Percentiles rank a stretch among this genome's conserved stretches.
Conservation (phyloP, 2,113 vertebrate genomes). For the Carassius gibelio region DNA sequence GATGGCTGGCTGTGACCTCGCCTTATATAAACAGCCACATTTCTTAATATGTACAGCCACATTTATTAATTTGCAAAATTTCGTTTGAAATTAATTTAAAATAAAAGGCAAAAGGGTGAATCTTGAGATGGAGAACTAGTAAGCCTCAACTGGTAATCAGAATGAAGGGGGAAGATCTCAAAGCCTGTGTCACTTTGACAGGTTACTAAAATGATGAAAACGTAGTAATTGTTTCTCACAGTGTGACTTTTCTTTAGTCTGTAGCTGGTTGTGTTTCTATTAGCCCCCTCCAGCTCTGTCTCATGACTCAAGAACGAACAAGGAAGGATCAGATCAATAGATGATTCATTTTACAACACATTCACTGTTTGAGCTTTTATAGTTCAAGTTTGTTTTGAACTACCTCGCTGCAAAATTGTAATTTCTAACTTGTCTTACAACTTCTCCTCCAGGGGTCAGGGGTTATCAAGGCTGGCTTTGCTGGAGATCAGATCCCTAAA, state of each 20-base stretch:
- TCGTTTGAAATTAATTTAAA: background rate
- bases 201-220: background rate
- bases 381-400: background rate
- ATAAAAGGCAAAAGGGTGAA: background rate
- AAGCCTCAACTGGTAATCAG: background rate
- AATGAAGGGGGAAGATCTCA: background rate
- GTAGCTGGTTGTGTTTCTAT: background rate
- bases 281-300: slow-evolving; percentile 64
- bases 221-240: background rate
- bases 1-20: slow-evolving; percentile 40
- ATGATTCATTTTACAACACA: slow-evolving; percentile 12
- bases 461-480: slow-evolving; percentile 90
- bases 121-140: background rate
- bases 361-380: background rate
- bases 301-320: slow-evolving; percentile 64
- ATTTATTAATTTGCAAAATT: background rate
- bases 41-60: background rate
- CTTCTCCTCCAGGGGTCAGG: slow-evolving; percentile 80
- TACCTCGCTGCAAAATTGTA: background rate
- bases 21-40: slow-evolving; percentile 18
- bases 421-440: background rate
- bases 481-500: slow-evolving; percentile 93
- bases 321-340: slow-evolving; percentile 17
- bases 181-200: background rate
- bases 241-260: background rate